These are phyloP conservation scores for Macroglossus sobrinus DNA, from an alignment of 2,113 vertebrate genomes.

Conservation along the genomic window DNA sequence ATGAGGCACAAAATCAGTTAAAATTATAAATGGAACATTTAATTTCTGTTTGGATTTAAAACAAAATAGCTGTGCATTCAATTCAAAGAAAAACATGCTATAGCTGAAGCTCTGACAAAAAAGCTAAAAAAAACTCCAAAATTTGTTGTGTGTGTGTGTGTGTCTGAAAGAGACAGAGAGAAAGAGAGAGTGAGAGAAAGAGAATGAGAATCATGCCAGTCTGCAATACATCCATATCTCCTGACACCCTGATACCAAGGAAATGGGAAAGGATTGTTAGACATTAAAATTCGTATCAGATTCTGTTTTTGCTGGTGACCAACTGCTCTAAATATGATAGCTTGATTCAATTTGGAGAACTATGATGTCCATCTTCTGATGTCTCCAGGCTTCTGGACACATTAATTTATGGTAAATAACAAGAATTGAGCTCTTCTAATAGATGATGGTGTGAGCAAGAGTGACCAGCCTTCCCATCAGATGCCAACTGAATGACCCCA, in stretches of 20 bases:
- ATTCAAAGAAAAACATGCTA: conserved; percentile 1
- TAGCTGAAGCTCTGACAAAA: not conserved
- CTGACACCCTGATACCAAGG: not conserved
- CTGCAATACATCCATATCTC: not conserved
- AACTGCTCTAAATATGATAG: not conserved
- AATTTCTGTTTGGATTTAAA: conserved; percentile 27
- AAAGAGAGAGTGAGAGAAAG: not conserved
- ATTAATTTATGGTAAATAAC: not conserved
- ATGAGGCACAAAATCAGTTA: not conserved
- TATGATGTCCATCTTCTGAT: not conserved
- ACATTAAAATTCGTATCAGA: not conserved
- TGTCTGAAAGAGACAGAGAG: not conserved
- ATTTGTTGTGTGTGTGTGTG: not conserved
- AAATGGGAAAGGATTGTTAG: not conserved
- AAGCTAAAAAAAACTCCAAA: not conserved
- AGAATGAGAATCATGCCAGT: not conserved
- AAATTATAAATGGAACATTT: conserved; percentile 26
- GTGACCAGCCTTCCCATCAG: not conserved
- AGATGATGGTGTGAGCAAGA: not conserved
- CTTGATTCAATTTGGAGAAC: not conserved
- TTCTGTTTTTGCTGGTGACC: not conserved
- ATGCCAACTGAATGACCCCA: not conserved
- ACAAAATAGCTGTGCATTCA: conserved; percentile 5
- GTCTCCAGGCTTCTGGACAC: not conserved
- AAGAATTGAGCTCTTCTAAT: not conserved